Base-by-base conservation (phyloP, 2,888 invertebrate species). In the Philaethria dido region DNA sequence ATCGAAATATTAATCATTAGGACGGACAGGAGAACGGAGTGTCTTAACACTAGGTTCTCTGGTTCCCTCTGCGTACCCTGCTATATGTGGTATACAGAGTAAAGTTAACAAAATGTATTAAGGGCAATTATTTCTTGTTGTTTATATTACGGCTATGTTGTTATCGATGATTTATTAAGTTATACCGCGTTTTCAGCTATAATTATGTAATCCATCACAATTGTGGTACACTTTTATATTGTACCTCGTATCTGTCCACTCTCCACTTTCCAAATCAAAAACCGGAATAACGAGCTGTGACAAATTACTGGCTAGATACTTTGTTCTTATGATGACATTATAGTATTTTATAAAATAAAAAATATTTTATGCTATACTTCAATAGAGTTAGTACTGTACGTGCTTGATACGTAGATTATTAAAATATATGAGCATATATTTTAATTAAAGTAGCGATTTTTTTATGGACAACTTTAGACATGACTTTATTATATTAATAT, bases 231-330 rank as follows among this genome's bases (percentile, higher is more conserved):
- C 77, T 80, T 79, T 79, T 74, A 74, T 80, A 76, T 74, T 79
- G 78, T 78, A 78, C 79, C 81, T 76, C 77, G 75, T 82, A 77
- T 78, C 78, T 83, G 79, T 72, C 73, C 74, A 71, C 76, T 80
- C 72, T 75, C 78, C 69, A 81, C 86, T 88, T 88, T 88, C 88
- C 80, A 86, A 87, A 86, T 74, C 77, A 75, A 75, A 77, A 82
- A 84, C 85, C 83, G 82, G 86, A 80, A 81, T 85, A 76, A 80
- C 74, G 66, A 75, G 73, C 74, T 72, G 78, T 70, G 66, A 71
- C 64, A 69, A 59, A 71, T 75, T 69, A 72, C 64, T 69, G 20
- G 20, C 50, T 44, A 44, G 59, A 42, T 42, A 47, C 36, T 57
- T 36, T 36, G 36, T 57, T 57, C 13, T 36, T 47, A n/a, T 36